A percentile compares a stretch with the other conserved stretches of the same genome.
Conservation (phyloP, 2,888 invertebrate species). For the Syrista parreyssii region DNA sequence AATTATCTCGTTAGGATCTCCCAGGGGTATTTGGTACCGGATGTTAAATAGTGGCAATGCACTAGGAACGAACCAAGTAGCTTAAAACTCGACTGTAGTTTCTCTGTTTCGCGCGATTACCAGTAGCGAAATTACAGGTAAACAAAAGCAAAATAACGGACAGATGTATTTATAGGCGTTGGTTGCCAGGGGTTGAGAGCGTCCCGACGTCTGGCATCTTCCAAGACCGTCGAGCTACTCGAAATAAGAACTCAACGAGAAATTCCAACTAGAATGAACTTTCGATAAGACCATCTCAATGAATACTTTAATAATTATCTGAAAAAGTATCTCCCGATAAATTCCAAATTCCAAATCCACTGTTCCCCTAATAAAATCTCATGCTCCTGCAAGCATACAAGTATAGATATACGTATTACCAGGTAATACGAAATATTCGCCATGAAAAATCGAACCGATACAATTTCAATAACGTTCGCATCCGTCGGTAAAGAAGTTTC, state of each 20-base stretch:
- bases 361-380: background rate
- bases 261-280: background rate
- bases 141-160: background rate
- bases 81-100: background rate
- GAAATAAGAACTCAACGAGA: background rate
- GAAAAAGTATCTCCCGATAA: background rate
- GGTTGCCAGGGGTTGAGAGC: background rate
- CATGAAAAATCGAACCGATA: background rate
- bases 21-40: too few species aligned
- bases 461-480: background rate
- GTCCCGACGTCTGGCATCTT: background rate
- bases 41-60: background rate
- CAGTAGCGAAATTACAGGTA: background rate
- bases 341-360: background rate
- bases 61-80: background rate
- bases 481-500: background rate
- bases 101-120: background rate
- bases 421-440: background rate
- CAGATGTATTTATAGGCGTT: background rate
- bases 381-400: background rate
- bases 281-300: background rate
- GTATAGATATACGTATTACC: background rate
- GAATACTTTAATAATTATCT: background rate
- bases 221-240: background rate
- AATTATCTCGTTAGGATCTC: background rate